Base-by-base conservation (phyloP, 2,888 invertebrate genomes). In the Esperia sulphurella region DNA sequence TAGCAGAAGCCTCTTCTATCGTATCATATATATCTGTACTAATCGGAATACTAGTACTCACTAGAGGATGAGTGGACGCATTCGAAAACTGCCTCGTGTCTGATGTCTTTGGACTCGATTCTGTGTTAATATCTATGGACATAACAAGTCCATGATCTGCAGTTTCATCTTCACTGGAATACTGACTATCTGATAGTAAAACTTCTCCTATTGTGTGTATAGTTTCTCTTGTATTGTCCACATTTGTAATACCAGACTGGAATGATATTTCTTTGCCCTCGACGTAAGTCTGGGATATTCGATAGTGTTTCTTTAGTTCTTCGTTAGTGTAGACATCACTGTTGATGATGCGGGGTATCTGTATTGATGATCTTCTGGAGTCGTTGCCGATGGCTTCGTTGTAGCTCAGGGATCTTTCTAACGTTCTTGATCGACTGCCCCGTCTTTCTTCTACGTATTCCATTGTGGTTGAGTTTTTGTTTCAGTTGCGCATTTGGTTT, bases 261-360 rank as follows among this genome's bases (percentile, higher is more conserved):
- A 87, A 87, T 0, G 72, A 57, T 1, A 88, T 85, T 62, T 88
- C 87, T 52, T 79, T 86, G 0, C 88, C 88, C 74, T 89, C 89
- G 0, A 88, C 86, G 38, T 86, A 86, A 0, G 81, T 83, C 62
- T 88, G 88, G 0, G 85, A 87, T 50, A 88, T 87, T 45, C 88
- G 68, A 49, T 75, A 85, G 1, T 88, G 83, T 54, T 84, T 86
- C 50, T 84, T 87, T 0, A 86, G 53, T 54, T 89, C 87, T 57
- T 88, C 88, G 43, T 89, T 89, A 0, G 71, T 67, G 51, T 89
- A 89, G 0, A 89, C 88, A 8, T 88, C 87, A 8, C 85, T 81
- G 56, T 84, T 59, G 0, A 58, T 74, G 0, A 89, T 81, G 30
- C 70, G 73, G 10, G 86, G 85, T 53, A 88, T 86, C 67, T 87